Evolutionary conservation across 2,797 vertebrate species (phyloP), one percentile per base, ranked within the genome.

Genomic region (Myripristis jacobus): DNA sequence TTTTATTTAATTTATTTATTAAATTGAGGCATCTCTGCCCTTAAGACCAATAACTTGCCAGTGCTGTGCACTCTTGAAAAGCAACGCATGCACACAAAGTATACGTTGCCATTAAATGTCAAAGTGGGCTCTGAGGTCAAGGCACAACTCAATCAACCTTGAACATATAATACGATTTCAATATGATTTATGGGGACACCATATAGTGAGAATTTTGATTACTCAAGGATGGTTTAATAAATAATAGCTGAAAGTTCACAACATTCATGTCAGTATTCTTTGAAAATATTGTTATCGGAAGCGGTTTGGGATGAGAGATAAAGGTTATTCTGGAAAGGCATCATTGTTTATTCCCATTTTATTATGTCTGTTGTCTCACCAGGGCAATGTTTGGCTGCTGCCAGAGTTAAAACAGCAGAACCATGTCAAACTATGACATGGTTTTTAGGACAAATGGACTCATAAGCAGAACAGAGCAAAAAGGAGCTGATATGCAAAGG

Each of bases 1-100:
- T 84, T 78, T 69, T 29, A 75, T 84, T 65, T 73, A 15, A 76
- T 53, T 76, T 78, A 76, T 85, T 73, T 77, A 69, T 58, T 27
- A 70, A 82, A 83, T 70, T 38, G 66, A 77, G 48, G 18, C 61
- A 48, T 62, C 24, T 50, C 63, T 83, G 66, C 70, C 76, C 70
- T 47, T 19, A 77, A 75, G 68, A 80, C 36, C 47, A 69, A 41
- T 74, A 57, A 59, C 44, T 57, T 53, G 36, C 56, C 34, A 7
- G 18, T 53, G 43, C 18, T 66, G 21, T 15, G 51, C 22, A 41
- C 1, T 6, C 12, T 46, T 44, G 18, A 58, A 82, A 78, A 79
- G 61, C 54, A 59, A 24, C 51, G 27, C 58, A 25, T 59, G 8
- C 44, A 41, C 38, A 34, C 24, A 44, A 60, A 75, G 53, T 9